These are phyloP conservation scores for Myripristis jacobus DNA, from an alignment of 2,797 vertebrate genomes.

Conservation along the genomic window DNA sequence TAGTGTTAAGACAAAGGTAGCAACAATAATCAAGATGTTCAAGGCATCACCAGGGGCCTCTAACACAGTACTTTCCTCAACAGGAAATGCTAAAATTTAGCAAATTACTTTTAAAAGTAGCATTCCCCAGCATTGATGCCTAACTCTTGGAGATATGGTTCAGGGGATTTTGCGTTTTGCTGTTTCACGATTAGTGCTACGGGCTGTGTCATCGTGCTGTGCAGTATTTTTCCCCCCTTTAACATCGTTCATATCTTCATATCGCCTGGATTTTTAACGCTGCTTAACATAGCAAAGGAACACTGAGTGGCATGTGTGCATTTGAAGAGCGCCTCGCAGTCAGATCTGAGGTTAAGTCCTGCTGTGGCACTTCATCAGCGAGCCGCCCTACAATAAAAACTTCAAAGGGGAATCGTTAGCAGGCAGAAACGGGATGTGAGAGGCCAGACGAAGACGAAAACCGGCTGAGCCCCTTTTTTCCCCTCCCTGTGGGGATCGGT, in stretches of 20 bases:
- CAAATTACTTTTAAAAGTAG: no score
- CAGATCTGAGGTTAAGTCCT: slow-evolving; percentile 7
- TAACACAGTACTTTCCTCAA: no score
- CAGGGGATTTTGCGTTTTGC: no score
- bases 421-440: slow-evolving; percentile 35
- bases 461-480: background rate
- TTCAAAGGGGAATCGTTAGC: slow-evolving; percentile 51
- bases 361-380: slow-evolving; percentile 40
- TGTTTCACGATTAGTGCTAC: no score
- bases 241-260: background rate
- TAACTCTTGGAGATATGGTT: no score
- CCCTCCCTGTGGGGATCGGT: background rate
- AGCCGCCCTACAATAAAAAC: slow-evolving; percentile 24
- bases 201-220: no score
- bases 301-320: background rate
- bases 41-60: no score
- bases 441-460: background rate
- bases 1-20: no score
- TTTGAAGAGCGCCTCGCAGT: background rate
- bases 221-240: no score
- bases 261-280: slow-evolving; percentile 1
- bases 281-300: slow-evolving; percentile 1
- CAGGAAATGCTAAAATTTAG: no score
- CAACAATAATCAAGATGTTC: no score
- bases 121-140: no score